Evolutionary conservation across 2,113 vertebrate species (phyloP), one percentile per base, ranked within the genome.

Genomic region (Bubo bubo): DNA sequence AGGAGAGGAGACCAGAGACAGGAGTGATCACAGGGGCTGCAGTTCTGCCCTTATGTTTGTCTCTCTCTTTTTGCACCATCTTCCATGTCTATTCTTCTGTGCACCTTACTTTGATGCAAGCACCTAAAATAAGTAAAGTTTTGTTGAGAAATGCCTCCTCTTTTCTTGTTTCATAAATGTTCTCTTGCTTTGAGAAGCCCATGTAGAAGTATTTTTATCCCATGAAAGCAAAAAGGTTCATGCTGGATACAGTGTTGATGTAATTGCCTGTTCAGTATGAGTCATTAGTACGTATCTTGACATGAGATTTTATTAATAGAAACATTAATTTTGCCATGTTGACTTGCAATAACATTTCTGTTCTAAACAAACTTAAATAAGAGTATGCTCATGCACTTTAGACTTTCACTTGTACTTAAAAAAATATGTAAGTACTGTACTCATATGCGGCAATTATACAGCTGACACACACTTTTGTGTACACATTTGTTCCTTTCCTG

Each of bases 261-360:
- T 84, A 96, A 92, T 66, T 96, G 93, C 72, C 66, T 72, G 39
- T 81, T 93, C 47, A 66, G 9, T 62, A 6, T 56, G 93, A 96
- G 90, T 82, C 66, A 72, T 80, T 92, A 86, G 39, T 73, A 92
- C 30, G 2, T 53, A 79, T 50, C 77, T 91, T 91, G 82, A 94
- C 62, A 81, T 56, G 75, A 71, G 70, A 75, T 93, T 93, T 94
- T 93, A 95, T 95, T 92, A 86, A 91, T 71, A 95, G 93, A 86
- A 94, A 62, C 90, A 95, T 86, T 76, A 77, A 90, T 96, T 95
- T 96, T 92, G 37, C 59, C 82, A 35, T 56, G 62, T 95, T 90
- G 67, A 60, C 79, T 84, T 64, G 58, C 55, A 81, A 18, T 73
- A 95, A 81, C 53, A 47, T 93, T 85, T 75, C 82, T 91, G 28